Percentiles rank a stretch among this genome's conserved stretches.
Conservation (phyloP, 2,888 invertebrate species). For the Harpalus rufipes region DNA sequence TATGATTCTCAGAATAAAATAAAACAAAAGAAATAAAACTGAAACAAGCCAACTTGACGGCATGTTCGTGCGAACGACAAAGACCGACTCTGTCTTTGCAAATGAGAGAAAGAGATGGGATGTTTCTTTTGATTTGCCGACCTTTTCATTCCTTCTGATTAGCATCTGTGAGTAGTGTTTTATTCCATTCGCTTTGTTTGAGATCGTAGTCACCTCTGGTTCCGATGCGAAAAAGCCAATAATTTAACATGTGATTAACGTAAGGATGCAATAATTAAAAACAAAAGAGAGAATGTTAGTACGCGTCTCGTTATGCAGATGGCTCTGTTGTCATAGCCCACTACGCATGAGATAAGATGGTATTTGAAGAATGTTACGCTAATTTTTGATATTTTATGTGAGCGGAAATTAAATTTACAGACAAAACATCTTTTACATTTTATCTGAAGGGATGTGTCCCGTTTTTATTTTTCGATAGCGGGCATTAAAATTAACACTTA, state of each 20-base stretch:
- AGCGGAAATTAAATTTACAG: constrained; percentile 43
- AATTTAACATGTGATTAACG: constrained; percentile 66
- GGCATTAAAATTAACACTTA: constrained; percentile 32
- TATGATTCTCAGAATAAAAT: constrained; percentile 66
- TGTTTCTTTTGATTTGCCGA: constrained; percentile 65
- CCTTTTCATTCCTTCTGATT: constrained; percentile 65
- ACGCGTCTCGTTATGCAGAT: constrained; percentile 34
- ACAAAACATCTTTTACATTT: constrained; percentile 44
- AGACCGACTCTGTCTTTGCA: background rate
- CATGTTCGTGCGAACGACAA: constrained; percentile 34
- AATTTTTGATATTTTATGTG: constrained; percentile 45
- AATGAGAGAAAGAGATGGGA: constrained; percentile 29
- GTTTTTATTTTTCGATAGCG: constrained; percentile 16
- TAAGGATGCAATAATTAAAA: constrained; percentile 62
- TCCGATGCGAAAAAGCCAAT: constrained; percentile 60
- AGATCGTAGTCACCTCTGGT: constrained; percentile 38
- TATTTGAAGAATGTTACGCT: constrained; percentile 37
- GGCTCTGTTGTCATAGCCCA: constrained; percentile 29
- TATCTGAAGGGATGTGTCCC: background rate
- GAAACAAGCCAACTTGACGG: constrained; percentile 58
- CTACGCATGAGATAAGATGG: constrained; percentile 37
- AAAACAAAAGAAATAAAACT: constrained; percentile 56
- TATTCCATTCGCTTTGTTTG: constrained; percentile 59
- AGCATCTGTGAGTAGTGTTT: constrained; percentile 61
- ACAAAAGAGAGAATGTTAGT: constrained; percentile 22